Percentiles rank a stretch among this genome's conserved stretches.
Evolutionary conservation across 1,140 invertebrate species (phyloP).

Genomic region (Drosophila athabasca): DNA sequence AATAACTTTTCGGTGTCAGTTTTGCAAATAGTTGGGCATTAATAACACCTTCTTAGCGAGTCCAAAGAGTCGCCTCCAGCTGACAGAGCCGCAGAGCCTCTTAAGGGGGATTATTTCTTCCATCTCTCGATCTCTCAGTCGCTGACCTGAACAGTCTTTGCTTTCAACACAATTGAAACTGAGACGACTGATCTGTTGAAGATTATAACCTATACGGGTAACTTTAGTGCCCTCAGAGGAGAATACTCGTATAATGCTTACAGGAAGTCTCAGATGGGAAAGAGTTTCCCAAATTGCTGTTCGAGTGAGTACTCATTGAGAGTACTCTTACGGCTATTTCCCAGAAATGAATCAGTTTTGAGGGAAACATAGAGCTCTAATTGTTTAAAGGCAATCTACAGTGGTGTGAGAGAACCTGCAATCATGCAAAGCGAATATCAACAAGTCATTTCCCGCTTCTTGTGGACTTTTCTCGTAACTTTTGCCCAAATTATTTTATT

Average conservation of each 20-base stretch:
- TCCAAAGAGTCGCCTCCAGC: slow-evolving; percentile 14
- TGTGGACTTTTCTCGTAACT: too few species aligned
- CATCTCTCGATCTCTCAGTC: slow-evolving; percentile 21
- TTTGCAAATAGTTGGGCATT: slow-evolving; percentile 70
- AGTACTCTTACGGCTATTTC: too few species aligned
- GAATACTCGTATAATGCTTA: neutral
- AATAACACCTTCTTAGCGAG: slow-evolving; percentile 68
- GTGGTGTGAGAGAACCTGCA: neutral
- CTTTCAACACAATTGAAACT: slow-evolving; percentile 41
- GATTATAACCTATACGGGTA: neutral
- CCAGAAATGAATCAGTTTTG: too few species aligned
- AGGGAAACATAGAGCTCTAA: too few species aligned
- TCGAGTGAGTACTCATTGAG: too few species aligned
- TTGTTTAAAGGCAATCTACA: neutral
- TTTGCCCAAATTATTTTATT: slow-evolving; percentile 34
- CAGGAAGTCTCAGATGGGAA: too few species aligned
- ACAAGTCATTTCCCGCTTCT: too few species aligned
- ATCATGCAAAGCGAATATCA: too few species aligned
- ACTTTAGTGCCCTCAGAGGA: neutral
- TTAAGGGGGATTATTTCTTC: slow-evolving; percentile 38
- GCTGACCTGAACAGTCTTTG: slow-evolving; percentile 13
- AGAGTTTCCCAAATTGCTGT: too few species aligned
- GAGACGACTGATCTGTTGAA: slow-evolving; percentile 26
- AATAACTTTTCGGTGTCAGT: slow-evolving; percentile 66
- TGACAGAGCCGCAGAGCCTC: slow-evolving; percentile 29